A percentile compares a stretch with the other conserved stretches of the same genome.
Conservation (phyloP, 2,888 invertebrate species). For the Strigamia maritima region DNA sequence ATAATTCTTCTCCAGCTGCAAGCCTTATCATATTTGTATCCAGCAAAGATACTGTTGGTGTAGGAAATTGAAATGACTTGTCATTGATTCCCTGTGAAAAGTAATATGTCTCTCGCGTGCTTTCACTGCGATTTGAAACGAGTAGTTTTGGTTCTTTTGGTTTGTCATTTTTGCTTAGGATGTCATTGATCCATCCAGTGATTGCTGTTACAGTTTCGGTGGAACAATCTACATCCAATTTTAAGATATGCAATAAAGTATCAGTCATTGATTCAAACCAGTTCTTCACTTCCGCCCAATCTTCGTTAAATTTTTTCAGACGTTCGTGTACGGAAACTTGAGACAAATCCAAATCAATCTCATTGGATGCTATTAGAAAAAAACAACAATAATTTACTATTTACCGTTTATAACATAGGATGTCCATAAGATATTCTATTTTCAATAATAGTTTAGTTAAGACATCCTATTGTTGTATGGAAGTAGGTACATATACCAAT, state of each 20-base stretch:
- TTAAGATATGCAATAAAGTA: not conserved
- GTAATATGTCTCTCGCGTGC: not conserved
- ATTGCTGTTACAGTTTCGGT: not conserved
- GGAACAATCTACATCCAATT: not conserved
- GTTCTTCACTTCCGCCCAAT: not conserved
- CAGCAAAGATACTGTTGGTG: not conserved
- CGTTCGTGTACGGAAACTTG: not conserved
- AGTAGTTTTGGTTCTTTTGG: not conserved
- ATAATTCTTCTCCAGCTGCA: not conserved
- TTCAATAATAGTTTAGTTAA: too few species aligned
- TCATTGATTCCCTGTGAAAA: not conserved
- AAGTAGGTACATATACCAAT: not conserved
- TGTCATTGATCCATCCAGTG: not conserved
- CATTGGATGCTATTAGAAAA: conserved; percentile 2
- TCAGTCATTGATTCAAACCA: not conserved
- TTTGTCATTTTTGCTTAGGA: not conserved
- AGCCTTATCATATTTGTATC: not conserved
- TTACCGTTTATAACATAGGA: too few species aligned
- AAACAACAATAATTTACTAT: not conserved
- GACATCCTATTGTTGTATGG: too few species aligned
- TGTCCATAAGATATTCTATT: too few species aligned
- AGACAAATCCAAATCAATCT: not conserved
- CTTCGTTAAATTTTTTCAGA: conserved; percentile 8
- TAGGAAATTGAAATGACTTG: not conserved
- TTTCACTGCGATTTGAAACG: not conserved